A percentile compares a stretch with the other conserved stretches of the same genome.
These are phyloP conservation scores for Plecturocebus donacophilus DNA, from an alignment of 2,113 vertebrate species.

Conservation along the genomic window DNA sequence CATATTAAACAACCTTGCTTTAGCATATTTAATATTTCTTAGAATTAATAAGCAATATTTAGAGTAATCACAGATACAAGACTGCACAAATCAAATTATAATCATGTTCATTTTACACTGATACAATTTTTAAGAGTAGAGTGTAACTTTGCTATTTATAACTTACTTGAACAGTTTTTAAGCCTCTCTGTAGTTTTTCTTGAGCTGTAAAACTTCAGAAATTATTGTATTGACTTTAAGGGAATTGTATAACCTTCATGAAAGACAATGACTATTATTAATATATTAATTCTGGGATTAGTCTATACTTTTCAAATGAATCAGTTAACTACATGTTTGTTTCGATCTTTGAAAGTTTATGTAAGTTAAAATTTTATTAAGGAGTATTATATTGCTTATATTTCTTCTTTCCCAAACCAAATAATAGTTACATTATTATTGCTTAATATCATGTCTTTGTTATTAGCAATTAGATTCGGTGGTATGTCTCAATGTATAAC, in stretches of 20 bases:
- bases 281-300: constrained; percentile 58
- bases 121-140: constrained; percentile 31
- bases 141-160: not conserved
- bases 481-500: constrained; percentile 10
- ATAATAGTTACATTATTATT: constrained; percentile 61
- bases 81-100: constrained; percentile 58
- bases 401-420: constrained; percentile 62
- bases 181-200: not conserved
- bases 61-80: constrained; percentile 43
- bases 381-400: constrained; percentile 58
- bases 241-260: constrained; percentile 51
- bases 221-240: constrained; percentile 58
- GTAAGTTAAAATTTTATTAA: constrained; percentile 75
- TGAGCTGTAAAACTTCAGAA: constrained; percentile 29
- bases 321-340: constrained; percentile 27
- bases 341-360: constrained; percentile 72
- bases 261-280: constrained; percentile 53
- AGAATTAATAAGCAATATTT: constrained; percentile 60
- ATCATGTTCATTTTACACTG: constrained; percentile 46
- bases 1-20: constrained; percentile 40
- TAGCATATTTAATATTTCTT: constrained; percentile 55
- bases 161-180: constrained; percentile 46
- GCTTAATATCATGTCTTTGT: constrained; percentile 65
- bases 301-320: constrained; percentile 49
- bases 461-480: constrained; percentile 56